Evolutionary conservation across 1,140 invertebrate genomes (phyloP), one percentile per base, ranked within the genome.

Genomic region (Lasioglossum baleicum): DNA sequence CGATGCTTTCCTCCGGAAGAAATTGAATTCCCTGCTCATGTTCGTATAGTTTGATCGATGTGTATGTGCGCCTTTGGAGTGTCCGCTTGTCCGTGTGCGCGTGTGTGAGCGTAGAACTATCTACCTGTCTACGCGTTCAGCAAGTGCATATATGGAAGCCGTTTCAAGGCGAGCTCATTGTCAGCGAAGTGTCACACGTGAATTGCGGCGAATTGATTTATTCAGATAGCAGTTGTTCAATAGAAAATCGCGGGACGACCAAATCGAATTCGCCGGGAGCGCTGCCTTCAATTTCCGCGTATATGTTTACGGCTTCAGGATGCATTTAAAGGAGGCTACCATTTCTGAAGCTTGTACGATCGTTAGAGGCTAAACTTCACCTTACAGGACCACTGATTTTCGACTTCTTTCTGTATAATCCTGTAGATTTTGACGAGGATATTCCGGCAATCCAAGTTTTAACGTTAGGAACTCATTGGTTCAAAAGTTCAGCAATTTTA

Each of bases 171-270:
- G 26, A 44, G n/a, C 73, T 74, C 56, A 75, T 75, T 74, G 74
- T 81, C 78, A 64, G 56, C 75, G 64, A 75, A 76, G 73, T 75
- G 79, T 75, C 73, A 61, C 66, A 76, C 20, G 53, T 81, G 79
- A 76, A 81, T 81, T 76, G 79, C 79, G 66, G 79, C 63, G 79
- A 69, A 76, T 76, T 74, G 79, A 75, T 81, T 70, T 75, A 81
- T 81, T 81, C 73, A 76, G 71, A 76, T 80, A 58, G 63, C 44
- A 48, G 65, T 61, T 67, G 78, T 26, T 80, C 51, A 68, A 80
- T 76, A 66, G 73, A 81, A 76, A 76, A 81, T 81, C 66, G 73
- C 31, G 73, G 66, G 64, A 44, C 79, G n/a, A 53, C 65, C 73
- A 75, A 63, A 69, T 75, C 61, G 66, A 65, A 76, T 81, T 67